Base-by-base conservation (phyloP, 2,113 vertebrate genomes). In the Delphinus delphis region DNA sequence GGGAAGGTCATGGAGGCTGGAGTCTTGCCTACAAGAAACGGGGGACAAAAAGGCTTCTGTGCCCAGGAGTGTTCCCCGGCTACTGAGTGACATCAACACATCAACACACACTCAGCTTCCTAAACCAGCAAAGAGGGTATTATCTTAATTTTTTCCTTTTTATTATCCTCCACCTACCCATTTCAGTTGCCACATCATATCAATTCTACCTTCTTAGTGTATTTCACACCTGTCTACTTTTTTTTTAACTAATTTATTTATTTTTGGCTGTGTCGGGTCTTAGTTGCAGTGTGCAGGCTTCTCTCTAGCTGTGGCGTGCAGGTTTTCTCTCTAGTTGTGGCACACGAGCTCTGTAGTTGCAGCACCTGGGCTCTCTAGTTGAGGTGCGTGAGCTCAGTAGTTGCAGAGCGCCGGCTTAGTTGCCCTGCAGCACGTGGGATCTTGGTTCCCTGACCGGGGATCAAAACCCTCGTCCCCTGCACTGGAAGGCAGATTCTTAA, bases 221-320 rank as follows among this genome's bases (percentile, higher is more conserved):
- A 3, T 62, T 93, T 93, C 26, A 50, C 8, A 3, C 67, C 33
- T 67, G 26, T 33, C 70, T 26, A 21, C 28, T 86, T 58, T 9
- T 36, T 36, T 25, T 38, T 38, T 38, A 17, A 23, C 26, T 15
- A 1, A 10, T 20, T 50, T 5, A 23, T 60, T 20, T 60, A 36
- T 36, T 70, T 77, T 53, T 53, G 44, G 17, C 26, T 31, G 74
- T 0, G 1, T 44, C 0, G 9, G 74, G 17, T 77, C 74, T 77
- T 44, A 77, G 41, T 12, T 77, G 28, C 0, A 0, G 53, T 53
- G 53, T 1, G 1, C 53, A 53, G 53, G 5, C 15, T 53, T 53
- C 53, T 53, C 53, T 53, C 50, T 6, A 53, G 50, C 50, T 17
- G 50, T 53, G 50, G 50, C 5, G 15, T 53, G 50, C 50, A 53